These are phyloP conservation scores for Oryzias javanicus DNA, from an alignment of 2,113 vertebrate species.

Conservation along the genomic window DNA sequence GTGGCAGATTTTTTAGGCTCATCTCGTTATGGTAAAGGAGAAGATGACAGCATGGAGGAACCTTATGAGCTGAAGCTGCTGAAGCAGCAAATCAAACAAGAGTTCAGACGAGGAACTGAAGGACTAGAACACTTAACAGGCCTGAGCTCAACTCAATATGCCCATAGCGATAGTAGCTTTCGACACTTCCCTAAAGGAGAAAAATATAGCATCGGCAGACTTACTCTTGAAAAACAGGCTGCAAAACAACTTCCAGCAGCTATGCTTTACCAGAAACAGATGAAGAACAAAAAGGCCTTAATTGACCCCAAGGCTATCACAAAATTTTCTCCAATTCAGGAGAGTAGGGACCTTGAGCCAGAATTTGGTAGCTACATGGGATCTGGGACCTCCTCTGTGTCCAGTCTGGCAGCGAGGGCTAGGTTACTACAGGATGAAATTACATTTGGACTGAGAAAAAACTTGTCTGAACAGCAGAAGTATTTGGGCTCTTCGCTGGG, in stretches of 20 bases:
- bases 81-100: slow-evolving; percentile 98
- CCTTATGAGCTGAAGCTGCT: slow-evolving; percentile 96
- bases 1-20: slow-evolving; percentile 80
- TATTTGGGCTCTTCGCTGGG: slow-evolving; percentile 85
- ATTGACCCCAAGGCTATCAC: slow-evolving; percentile 91
- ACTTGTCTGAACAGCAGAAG: slow-evolving; percentile 96
- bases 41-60: slow-evolving; percentile 97
- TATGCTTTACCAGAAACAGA: slow-evolving; percentile 95
- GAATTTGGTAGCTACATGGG: slow-evolving; percentile 91
- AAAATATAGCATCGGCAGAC: slow-evolving; percentile 95
- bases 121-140: slow-evolving; percentile 90
- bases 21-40: slow-evolving; percentile 89
- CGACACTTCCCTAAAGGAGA: slow-evolving; percentile 96
- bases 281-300: slow-evolving; percentile 93
- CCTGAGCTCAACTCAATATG: slow-evolving; percentile 89
- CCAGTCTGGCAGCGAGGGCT: slow-evolving; percentile 88
- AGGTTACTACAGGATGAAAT: slow-evolving; percentile 96
- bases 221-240: slow-evolving; percentile 97
- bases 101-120: slow-evolving; percentile 93
- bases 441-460: slow-evolving; percentile 95
- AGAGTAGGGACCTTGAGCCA: slow-evolving; percentile 91
- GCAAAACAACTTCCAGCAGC: slow-evolving; percentile 97
- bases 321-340: slow-evolving; percentile 97
- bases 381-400: slow-evolving; percentile 87
- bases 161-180: slow-evolving; percentile 87